Evolutionary conservation across 2,888 invertebrate genomes (phyloP), one percentile per base, ranked within the genome.

Genomic region (Amblyteles armatorius): DNA sequence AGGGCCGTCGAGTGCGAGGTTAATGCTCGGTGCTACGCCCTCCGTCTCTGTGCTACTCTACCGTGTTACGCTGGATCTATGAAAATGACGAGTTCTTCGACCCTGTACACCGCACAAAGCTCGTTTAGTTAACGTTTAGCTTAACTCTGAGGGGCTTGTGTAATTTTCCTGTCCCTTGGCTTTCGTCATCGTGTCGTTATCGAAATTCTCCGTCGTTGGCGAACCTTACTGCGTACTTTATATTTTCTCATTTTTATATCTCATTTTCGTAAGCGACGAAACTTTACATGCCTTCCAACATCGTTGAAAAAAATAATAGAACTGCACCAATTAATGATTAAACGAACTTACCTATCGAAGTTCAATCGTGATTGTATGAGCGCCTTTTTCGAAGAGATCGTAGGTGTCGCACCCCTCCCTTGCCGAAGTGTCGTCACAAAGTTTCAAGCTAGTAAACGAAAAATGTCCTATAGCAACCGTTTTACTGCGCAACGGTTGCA

Each of bases 301-400:
- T 44, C 29, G 29, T 5, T 29, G 4, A 40, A 29, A 29, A 29
- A 29, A 5, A 29, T 29, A 29, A 29, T 29, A 29, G 5, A 29
- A 29, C 29, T 29, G 29, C 29, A 29, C 29, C 3, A 36, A 36
- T 7, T 6, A 36, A 6, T 36, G 36, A 36, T 36, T 36, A 7
- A 0, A 36, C 36, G 7, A 36, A 36, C 7, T 36, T 36, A 36
- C 36, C 36, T 36, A 36, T 48, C 63, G 63, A 74, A 74, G 19
- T 63, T 74, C 63, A 63, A 74, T 74, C 36, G 60, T 55, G 72
- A 79, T 79, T 71, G 69, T 79, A 79, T 79, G 67, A 67, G 80
- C 74, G 68, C 57, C 74, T 73, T 57, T 78, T 68, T 40, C 76
- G 76, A 81, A 79, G 29, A 82, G 76, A 76, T 82, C 63, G 71